Evolutionary conservation across 2,888 invertebrate species (phyloP), one percentile per base, ranked within the genome.

Genomic region (Tanaodytes sp.): DNA sequence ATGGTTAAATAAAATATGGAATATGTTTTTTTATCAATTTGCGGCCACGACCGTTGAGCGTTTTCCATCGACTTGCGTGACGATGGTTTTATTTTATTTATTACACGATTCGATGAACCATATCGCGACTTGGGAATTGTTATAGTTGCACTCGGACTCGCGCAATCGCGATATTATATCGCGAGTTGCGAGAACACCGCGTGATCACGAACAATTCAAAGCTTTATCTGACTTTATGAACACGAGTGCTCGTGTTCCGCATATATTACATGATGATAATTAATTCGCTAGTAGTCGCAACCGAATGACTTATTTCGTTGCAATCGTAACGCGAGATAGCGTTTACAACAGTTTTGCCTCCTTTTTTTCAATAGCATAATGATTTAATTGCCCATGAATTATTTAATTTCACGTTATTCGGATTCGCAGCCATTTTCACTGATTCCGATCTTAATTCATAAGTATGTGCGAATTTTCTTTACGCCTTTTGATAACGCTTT

Each of bases 141-240:
- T 62, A 62, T 27, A 58, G 62, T 63, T 58, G 46, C 57, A 48
- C 40, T 61, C 19, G 55, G 9, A 55, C 42, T 61, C 66, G 59
- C 63, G 59, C 55, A 67, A 65, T 72, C 64, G 58, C 30, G 61
- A 72, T 68, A 58, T 67, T 63, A 71, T 57, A 67, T 71, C 54
- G 67, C 64, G 72, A 68, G 49, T 62, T 68, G 72, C 72, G 71
- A 73, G 74, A 74, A 71, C 76, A 61, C 75, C 78, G 76, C 79
- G 78, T 77, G 79, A 80, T 80, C 80, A 77, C 76, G 79, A 81
- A 81, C 80, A 80, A 82, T 82, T 80, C 79, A 76, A 81, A 79
- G 76, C 78, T 73, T 77, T 79, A 80, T 80, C 80, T 79, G 69
- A 68, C 72, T 73, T 76, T 75, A 76, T 74, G 74, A 76, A 77